Evolutionary conservation across 2,113 vertebrate genomes (phyloP).

Genomic region (Myrmophylax atrothorax): DNA sequence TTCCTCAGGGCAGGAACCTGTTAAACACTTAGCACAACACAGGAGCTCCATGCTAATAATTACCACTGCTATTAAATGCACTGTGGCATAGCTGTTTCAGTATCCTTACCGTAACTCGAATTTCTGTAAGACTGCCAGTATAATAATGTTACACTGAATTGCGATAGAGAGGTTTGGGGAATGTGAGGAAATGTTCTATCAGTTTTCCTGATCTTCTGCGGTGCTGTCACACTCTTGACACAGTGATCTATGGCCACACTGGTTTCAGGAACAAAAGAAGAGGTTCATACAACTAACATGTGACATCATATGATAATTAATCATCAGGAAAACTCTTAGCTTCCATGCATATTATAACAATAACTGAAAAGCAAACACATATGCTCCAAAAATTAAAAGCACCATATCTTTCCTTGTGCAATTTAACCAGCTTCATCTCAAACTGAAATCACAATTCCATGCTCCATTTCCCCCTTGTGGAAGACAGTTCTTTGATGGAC

Average conservation of each 20-base stretch:
- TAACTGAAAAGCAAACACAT: neutral
- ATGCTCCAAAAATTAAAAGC: neutral
- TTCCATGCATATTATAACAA: neutral
- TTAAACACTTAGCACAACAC: constrained; percentile 53
- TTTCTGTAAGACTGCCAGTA: constrained; percentile 25
- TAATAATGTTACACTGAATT: constrained; percentile 17
- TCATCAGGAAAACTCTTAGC: neutral
- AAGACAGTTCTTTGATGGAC: neutral
- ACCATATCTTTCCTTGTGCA: neutral
- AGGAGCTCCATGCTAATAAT: constrained; percentile 43
- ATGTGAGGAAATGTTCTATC: neutral
- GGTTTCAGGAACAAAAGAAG: neutral
- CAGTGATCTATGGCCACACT: neutral
- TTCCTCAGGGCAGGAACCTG: constrained; percentile 55
- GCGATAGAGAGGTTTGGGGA: neutral
- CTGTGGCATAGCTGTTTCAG: constrained; percentile 16
- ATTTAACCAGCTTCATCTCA: neutral
- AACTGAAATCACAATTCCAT: neutral
- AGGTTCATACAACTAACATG: neutral
- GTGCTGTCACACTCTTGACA: constrained; percentile 8
- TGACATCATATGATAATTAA: neutral
- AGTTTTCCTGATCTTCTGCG: neutral
- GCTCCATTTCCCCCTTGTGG: neutral
- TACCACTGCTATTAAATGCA: constrained; percentile 36
- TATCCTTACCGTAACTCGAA: neutral